Evolutionary conservation across 2,797 vertebrate genomes (phyloP), one percentile per base, ranked within the genome.

Genomic region (Fratercula arctica): DNA sequence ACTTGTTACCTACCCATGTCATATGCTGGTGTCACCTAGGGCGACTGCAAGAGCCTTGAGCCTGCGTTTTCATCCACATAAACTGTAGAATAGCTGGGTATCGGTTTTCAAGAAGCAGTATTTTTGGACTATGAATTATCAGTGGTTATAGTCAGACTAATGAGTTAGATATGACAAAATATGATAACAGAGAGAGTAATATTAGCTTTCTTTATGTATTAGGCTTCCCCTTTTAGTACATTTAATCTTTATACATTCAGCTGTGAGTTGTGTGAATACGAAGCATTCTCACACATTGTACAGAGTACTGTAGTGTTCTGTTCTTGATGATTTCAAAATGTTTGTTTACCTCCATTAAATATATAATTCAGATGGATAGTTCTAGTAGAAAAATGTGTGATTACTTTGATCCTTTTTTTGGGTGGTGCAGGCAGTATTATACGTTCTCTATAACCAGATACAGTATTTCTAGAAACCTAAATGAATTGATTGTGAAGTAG

Each of bases 1-100:
- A 35, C 9, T 1, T 6, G 14, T 57, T 88, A 46, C 24, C 29
- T 86, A 6, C 25, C 31, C 18, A 3, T 28, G 19, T 75, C 5
- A 1, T 13, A 15, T 16, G 16, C 15, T 54, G 29, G 13, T 69
- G 46, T 73, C 25, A 29, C 1, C 0, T 13, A 37, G 29, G n/a
- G 61, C 16, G 60, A 12, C 59, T 56, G 28, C 41, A 12, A 18
- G 31, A 80, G 29, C 26, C 76, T 77, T 50, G 46, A 67, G 43
- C 51, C 6, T 39, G 2, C 3, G 1, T 80, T 86, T 81, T 81
- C 13, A 43, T 76, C 57, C 18, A 13, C 6, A 0, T 67, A 51
- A 72, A 48, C 31, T 66, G 51, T 45, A 53, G 56, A 48, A 70
- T 41, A 77, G 8, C 33, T 61, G 14, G 29, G 6, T 83, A 29